Conservation (phyloP, 2,797 vertebrate species). For the Lindbergichthys nudifrons region DNA sequence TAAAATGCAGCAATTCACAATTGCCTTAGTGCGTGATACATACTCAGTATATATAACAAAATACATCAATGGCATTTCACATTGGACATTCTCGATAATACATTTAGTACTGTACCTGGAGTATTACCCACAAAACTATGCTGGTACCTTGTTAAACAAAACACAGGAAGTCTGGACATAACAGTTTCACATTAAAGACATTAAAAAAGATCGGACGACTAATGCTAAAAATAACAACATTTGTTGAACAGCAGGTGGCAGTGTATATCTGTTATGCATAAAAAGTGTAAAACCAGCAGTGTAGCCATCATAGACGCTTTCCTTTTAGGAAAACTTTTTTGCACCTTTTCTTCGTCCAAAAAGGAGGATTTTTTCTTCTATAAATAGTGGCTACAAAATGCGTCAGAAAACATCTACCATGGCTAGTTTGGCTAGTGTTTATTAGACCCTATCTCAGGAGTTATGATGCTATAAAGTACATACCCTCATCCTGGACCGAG, state of each 20-base stretch:
- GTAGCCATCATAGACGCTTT: constrained; percentile 38
- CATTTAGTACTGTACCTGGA: constrained; percentile 59
- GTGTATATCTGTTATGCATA: constrained; percentile 74
- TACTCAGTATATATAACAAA: constrained; percentile 75
- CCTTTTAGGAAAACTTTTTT: not conserved
- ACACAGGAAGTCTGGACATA: constrained; percentile 20
- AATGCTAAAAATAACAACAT: constrained; percentile 12
- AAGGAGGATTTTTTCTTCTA: not conserved
- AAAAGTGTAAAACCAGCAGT: constrained; percentile 38
- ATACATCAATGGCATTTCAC: constrained; percentile 74
- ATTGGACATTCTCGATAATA: constrained; percentile 75
- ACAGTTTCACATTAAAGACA: constrained; percentile 37
- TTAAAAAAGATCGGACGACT: not conserved
- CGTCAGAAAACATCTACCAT: constrained; percentile 37
- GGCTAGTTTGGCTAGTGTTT: constrained; percentile 21
- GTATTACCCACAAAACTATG: constrained; percentile 68
- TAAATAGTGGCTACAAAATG: constrained; percentile 8
- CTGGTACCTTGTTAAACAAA: constrained; percentile 59
- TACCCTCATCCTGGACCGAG: constrained; percentile 57
- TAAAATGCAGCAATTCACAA: constrained; percentile 76
- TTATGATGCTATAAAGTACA: constrained; percentile 54
- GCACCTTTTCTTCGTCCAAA: not conserved
- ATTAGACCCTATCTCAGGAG: not conserved
- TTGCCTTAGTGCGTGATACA: constrained; percentile 69
- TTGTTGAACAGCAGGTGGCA: constrained; percentile 79